Conservation (phyloP, 1,140 invertebrate genomes). For the Tribolium madens region DNA sequence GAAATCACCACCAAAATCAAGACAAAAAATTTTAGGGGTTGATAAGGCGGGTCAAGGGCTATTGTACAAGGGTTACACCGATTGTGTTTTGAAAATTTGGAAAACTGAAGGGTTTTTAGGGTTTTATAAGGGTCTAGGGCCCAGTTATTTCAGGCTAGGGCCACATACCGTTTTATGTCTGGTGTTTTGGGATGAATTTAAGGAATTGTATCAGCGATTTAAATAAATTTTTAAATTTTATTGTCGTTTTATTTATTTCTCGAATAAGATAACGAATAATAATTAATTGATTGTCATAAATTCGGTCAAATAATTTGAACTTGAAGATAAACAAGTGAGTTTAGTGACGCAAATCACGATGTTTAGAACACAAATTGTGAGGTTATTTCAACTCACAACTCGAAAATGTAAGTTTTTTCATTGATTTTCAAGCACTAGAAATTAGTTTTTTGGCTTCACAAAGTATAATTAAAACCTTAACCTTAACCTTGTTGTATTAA, state of each 20-base stretch:
- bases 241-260: not conserved
- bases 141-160: constrained; percentile 86
- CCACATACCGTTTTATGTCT: constrained; percentile 89
- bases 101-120: constrained; percentile 81
- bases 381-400: constrained; percentile 1
- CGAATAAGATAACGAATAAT: not conserved
- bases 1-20: not conserved
- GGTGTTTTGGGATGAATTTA: constrained; percentile 87
- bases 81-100: constrained; percentile 84
- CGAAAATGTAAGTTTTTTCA: too few species aligned
- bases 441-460: too few species aligned
- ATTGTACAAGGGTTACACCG: constrained; percentile 80
- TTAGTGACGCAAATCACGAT: too few species aligned
- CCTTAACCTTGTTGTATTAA: too few species aligned
- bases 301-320: constrained; percentile 1
- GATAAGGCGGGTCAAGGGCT: constrained; percentile 76
- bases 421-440: too few species aligned
- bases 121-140: constrained; percentile 89
- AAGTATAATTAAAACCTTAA: too few species aligned
- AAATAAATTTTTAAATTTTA: not conserved
- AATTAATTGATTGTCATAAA: not conserved
- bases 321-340: too few species aligned
- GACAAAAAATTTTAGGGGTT: constrained; percentile 69
- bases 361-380: constrained; percentile 21
- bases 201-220: constrained; percentile 59